A percentile compares a stretch with the other conserved stretches of the same genome.
Evolutionary conservation across 64 coral and sea anemone species (phyloP).

Genomic region (Montipora efflorescens): DNA sequence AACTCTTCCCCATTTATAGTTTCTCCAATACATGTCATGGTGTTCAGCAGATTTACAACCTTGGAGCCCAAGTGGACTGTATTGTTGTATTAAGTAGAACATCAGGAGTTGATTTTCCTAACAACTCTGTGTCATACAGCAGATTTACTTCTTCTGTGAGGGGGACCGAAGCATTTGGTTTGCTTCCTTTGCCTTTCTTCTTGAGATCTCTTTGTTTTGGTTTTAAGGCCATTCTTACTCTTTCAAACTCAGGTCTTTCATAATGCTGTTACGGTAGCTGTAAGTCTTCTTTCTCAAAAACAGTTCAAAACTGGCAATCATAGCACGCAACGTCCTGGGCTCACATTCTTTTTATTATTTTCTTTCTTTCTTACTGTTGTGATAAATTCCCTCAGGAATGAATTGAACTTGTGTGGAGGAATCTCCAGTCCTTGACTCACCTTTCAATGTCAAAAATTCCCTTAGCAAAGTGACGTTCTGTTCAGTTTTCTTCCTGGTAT

Average conservation of each 20-base stretch:
- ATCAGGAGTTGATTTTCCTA: constrained; percentile 15
- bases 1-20: constrained; percentile 4
- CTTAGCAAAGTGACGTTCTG: not conserved
- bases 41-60: constrained; percentile 54
- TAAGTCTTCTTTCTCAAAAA: constrained; percentile 9
- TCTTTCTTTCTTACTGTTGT: constrained; percentile 4
- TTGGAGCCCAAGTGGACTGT: constrained; percentile 26
- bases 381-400: not conserved
- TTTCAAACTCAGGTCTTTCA: not conserved
- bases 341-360: not conserved
- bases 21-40: constrained; percentile 40
- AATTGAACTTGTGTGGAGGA: not conserved
- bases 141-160: constrained; percentile 44
- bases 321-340: constrained; percentile 21
- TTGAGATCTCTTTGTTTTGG: constrained; percentile 70
- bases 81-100: constrained; percentile 40
- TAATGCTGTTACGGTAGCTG: not conserved
- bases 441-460: not conserved
- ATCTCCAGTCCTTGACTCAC: not conserved
- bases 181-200: constrained; percentile 55
- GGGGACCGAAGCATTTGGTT: constrained; percentile 42
- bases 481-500: constrained; percentile 1
- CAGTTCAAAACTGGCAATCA: constrained; percentile 56
- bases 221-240: constrained; percentile 12
- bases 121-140: constrained; percentile 14